Percentiles rank a stretch among this genome's conserved stretches.
These are phyloP conservation scores for Coptodon bakossiorum DNA, from an alignment of 2,113 vertebrate genomes.

Conservation along the genomic window DNA sequence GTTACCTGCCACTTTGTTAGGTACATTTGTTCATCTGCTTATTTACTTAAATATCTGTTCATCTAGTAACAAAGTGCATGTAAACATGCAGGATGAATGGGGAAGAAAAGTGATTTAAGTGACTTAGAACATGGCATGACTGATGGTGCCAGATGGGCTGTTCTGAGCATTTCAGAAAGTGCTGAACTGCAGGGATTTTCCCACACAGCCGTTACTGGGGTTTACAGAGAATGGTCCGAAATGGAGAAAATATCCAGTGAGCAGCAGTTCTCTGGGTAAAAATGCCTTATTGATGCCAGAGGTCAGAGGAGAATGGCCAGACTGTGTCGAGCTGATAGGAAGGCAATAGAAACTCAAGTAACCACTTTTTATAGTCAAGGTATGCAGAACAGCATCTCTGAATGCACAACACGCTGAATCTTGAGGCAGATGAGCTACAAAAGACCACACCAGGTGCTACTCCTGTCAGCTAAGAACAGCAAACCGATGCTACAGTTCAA, in stretches of 20 bases:
- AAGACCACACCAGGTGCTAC: not conserved
- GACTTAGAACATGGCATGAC: not conserved
- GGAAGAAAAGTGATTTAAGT: not conserved
- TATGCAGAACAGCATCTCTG: not conserved
- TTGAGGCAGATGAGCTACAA: not conserved
- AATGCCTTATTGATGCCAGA: not conserved
- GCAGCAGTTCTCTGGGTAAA: not conserved
- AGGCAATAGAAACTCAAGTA: not conserved
- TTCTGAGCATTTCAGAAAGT: not conserved
- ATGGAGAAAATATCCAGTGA: not conserved
- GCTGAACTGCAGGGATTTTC: not conserved
- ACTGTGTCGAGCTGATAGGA: not conserved
- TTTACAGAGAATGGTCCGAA: fast-evolving
- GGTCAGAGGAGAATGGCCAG: not conserved
- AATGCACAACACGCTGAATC: fast-evolving
- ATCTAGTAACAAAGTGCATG: not conserved
- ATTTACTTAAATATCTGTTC: not conserved
- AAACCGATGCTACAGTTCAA: not conserved
- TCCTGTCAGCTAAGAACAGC: not conserved
- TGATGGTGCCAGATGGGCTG: not conserved
- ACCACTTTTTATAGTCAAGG: not conserved
- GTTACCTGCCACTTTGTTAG: not conserved
- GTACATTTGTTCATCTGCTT: not conserved
- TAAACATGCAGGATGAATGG: not conserved
- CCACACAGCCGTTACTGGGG: not conserved